Conservation (phyloP, 2,888 invertebrate genomes). For the Clostera curtula region DNA sequence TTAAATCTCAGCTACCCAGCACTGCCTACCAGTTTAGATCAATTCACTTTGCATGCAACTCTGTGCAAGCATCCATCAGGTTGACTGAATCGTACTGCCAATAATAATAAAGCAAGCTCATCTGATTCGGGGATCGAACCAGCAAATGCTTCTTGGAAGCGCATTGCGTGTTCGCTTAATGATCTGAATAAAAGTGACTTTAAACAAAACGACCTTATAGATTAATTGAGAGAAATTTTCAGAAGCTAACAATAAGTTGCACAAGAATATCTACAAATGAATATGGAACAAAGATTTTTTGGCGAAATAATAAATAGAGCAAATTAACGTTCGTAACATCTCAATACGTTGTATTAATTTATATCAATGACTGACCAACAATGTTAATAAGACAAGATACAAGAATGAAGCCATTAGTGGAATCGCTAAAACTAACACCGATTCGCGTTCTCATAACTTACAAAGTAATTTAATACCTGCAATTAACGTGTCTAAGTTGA, state of each 20-base stretch:
- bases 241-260: too few species aligned
- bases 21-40: slow-evolving; percentile 13
- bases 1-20: slow-evolving; percentile 1
- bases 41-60: slow-evolving; percentile 34
- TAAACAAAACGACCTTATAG: slow-evolving; percentile 22
- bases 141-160: slow-evolving; percentile 46
- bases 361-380: slow-evolving; percentile 41
- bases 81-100: slow-evolving; percentile 28
- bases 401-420: slow-evolving; percentile 54
- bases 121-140: slow-evolving; percentile 44
- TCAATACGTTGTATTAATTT: slow-evolving; percentile 33
- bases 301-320: too few species aligned
- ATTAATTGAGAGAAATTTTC: slow-evolving; percentile 10
- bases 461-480: slow-evolving; percentile 31
- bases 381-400: slow-evolving; percentile 44
- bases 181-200: slow-evolving; percentile 22
- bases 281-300: too few species aligned
- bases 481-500: slow-evolving; percentile 29
- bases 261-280: too few species aligned
- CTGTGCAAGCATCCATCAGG: slow-evolving; percentile 42
- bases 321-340: slow-evolving; percentile 14
- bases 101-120: slow-evolving; percentile 51
- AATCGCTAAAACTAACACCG: slow-evolving; percentile 60
- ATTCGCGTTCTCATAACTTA: slow-evolving; percentile 23
- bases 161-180: slow-evolving; percentile 32